These are phyloP conservation scores for Balaeniceps rex DNA, from an alignment of 2,113 vertebrate species.

Conservation along the genomic window DNA sequence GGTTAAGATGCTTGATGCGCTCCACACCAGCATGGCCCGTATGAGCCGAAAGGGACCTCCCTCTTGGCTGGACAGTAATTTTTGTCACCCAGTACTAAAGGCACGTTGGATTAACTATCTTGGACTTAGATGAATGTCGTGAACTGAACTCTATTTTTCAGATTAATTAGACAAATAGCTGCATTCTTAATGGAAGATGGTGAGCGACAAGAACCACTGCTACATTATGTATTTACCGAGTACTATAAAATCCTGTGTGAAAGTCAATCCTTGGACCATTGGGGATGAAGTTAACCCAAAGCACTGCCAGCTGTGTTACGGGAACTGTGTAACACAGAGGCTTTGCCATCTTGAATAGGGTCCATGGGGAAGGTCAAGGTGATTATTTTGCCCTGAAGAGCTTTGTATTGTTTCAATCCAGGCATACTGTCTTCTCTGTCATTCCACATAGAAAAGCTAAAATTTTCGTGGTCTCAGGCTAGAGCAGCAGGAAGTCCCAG, in stretches of 20 bases:
- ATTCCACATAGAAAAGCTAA: background rate
- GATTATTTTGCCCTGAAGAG: background rate
- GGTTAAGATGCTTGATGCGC: background rate
- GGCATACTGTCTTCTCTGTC: background rate
- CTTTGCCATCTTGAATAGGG: background rate
- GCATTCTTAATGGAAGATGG: background rate
- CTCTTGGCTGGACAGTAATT: background rate
- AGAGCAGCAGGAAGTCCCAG: background rate
- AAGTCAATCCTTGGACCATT: background rate
- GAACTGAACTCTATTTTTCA: background rate
- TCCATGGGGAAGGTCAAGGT: background rate
- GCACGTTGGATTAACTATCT: background rate
- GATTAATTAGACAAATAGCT: background rate
- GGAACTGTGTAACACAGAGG: background rate
- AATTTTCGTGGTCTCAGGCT: background rate
- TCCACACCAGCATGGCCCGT: background rate
- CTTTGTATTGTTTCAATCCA: background rate
- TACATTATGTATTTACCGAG: background rate
- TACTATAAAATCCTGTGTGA: background rate
- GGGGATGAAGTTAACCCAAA: background rate
- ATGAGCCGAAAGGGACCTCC: background rate
- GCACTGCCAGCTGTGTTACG: background rate
- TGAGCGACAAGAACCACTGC: background rate
- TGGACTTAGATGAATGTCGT: background rate
- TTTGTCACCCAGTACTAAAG: background rate